Evolutionary conservation across 2,113 vertebrate genomes (phyloP).

Genomic region (Zosterops pallidus): DNA sequence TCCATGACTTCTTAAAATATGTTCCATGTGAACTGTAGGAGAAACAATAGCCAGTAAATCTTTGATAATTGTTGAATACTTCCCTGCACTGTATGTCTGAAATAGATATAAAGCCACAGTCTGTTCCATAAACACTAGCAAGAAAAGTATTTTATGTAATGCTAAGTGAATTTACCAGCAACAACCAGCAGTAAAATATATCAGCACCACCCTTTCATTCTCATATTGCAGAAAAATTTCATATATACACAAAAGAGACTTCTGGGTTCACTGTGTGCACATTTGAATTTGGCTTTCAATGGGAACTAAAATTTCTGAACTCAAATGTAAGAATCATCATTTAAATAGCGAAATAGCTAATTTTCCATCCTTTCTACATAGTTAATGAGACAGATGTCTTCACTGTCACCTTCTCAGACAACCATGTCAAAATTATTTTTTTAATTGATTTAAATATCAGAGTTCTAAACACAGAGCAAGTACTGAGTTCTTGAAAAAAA

Average conservation of each 20-base stretch:
- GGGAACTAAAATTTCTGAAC: not conserved
- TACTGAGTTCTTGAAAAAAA: not conserved
- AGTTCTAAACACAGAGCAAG: not conserved
- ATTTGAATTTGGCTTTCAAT: not conserved
- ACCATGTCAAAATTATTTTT: not conserved
- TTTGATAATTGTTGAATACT: slow-evolving; percentile 10
- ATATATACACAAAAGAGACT: not conserved
- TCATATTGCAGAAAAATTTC: not conserved
- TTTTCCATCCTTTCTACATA: not conserved
- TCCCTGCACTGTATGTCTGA: not conserved
- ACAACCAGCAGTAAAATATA: not conserved
- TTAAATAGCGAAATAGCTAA: not conserved
- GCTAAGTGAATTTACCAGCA: not conserved
- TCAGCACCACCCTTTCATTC: not conserved
- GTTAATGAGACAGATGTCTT: not conserved
- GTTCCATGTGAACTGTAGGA: not conserved
- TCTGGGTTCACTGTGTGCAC: not conserved
- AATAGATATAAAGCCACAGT: not conserved
- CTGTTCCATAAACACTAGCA: not conserved
- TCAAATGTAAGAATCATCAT: not conserved
- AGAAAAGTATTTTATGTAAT: slow-evolving; percentile 14
- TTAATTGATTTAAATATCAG: not conserved
- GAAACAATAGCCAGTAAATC: not conserved
- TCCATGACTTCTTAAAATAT: slow-evolving; percentile 13
- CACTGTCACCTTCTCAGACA: not conserved